Conservation (phyloP, 53 echinoderm and acorn worm genomes). For the Paelopatides confundens region DNA sequence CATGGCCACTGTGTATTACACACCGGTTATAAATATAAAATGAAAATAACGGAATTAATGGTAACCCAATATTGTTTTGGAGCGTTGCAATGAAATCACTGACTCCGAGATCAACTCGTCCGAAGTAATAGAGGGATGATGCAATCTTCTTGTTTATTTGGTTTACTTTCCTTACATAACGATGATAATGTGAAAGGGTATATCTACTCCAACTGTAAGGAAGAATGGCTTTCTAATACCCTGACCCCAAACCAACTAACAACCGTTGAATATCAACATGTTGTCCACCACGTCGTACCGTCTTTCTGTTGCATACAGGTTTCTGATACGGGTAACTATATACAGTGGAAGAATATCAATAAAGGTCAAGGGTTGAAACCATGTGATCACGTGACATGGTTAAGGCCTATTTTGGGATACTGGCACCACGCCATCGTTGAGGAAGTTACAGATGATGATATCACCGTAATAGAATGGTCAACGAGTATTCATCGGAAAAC, state of each 20-base stretch:
- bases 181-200: background rate
- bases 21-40: too few relatives aligned
- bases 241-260: background rate
- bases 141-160: too few relatives aligned
- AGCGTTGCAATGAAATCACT: too few relatives aligned
- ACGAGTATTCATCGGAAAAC: background rate
- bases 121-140: too few relatives aligned
- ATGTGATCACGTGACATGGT: slow-evolving; percentile 71
- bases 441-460: background rate
- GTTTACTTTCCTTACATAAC: too few relatives aligned
- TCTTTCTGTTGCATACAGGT: slow-evolving; percentile 17
- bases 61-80: too few relatives aligned
- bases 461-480: slow-evolving; percentile 31
- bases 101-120: too few relatives aligned
- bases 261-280: background rate
- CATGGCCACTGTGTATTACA: too few relatives aligned
- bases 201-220: background rate
- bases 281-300: background rate
- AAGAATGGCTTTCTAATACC: too few relatives aligned
- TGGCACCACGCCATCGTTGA: slow-evolving; percentile 75
- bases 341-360: slow-evolving; percentile 30
- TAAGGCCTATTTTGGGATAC: background rate
- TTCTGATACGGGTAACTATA: slow-evolving; percentile 17
- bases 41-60: too few relatives aligned
- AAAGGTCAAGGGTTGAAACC: slow-evolving; percentile 21